Base-by-base conservation (phyloP, 2,888 invertebrate species). In the Ophioninae sp. region DNA sequence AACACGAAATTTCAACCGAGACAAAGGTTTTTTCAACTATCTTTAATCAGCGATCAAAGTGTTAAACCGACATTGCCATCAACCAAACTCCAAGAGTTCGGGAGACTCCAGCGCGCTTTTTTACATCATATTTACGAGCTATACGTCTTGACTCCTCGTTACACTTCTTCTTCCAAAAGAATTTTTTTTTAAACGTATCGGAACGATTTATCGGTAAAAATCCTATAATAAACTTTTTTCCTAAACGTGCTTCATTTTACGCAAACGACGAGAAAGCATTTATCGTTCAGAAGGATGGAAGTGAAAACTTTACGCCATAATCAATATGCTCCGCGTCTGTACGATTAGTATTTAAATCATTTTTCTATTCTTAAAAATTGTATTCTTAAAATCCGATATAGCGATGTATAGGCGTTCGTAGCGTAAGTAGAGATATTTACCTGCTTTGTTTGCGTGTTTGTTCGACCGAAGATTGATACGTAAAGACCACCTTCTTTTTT, bases 1-100 rank as follows among this genome's bases (percentile, higher is more conserved):
- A 5, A 6, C 20, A 56, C 21, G 61, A 85, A 68, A 6, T n/a
- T 79, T 73, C 57, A 81, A 65, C 73, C 64, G 41, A 69, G 13
- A 80, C 41, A 56, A 7, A 21, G 17, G 62, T 13, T 61, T 64
- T 30, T 50, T 61, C 67, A 57, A 30, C 7, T 50, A 68, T 77
- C 79, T 72, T 44, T 64, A 65, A 85, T 93, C 92, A 92, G 92
- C 85, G 92, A 92, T 92, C 92, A 92, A 92, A 92, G 92, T 92
- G 91, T 86, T 70, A 88, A 79, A 86, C 81, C 84, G 86, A 87
- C 89, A 89, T 87, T 86, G 89, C 88, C 89, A 74, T 89, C 89
- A 64, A 89, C 88, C 82, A 81, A 84, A 87, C 78, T 74, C 10
- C 72, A 67, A 62, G 30, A 69, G 74, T 76, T 77, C 73, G 82